Conservation (phyloP, 2,888 invertebrate species). For the Clistopyga incitator region DNA sequence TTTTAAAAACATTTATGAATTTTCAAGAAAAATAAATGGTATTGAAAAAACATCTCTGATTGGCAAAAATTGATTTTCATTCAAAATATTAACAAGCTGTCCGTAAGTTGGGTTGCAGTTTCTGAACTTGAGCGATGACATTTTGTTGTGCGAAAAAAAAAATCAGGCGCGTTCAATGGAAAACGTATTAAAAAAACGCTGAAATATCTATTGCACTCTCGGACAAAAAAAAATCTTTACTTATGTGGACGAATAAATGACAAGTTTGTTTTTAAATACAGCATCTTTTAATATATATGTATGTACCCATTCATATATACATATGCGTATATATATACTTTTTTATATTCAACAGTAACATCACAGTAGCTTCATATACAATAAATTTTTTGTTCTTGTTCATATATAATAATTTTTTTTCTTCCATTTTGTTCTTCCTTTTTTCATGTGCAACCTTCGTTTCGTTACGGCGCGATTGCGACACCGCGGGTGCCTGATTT, state of each 20-base stretch:
- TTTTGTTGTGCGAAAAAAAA: not conserved
- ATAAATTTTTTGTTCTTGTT: constrained; percentile 76
- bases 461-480: constrained; percentile 76
- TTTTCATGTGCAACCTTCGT: constrained; percentile 64
- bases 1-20: no score
- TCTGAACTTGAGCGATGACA: not conserved
- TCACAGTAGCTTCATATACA: constrained; percentile 84
- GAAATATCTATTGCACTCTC: not conserved
- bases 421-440: constrained; percentile 7
- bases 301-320: constrained; percentile 43
- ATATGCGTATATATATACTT: constrained; percentile 52
- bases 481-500: constrained; percentile 76
- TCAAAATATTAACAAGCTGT: no score
- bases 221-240: not conserved
- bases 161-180: not conserved
- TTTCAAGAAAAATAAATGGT: no score
- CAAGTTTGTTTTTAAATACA: constrained; percentile 71
- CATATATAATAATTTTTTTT: constrained; percentile 72
- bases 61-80: no score
- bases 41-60: no score
- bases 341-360: constrained; percentile 83
- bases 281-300: constrained; percentile 71
- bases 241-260: not conserved
- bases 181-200: no score
- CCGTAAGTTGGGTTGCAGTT: not conserved